Base-by-base conservation (phyloP, 2,888 invertebrate genomes). In the Cantharis nigra region DNA sequence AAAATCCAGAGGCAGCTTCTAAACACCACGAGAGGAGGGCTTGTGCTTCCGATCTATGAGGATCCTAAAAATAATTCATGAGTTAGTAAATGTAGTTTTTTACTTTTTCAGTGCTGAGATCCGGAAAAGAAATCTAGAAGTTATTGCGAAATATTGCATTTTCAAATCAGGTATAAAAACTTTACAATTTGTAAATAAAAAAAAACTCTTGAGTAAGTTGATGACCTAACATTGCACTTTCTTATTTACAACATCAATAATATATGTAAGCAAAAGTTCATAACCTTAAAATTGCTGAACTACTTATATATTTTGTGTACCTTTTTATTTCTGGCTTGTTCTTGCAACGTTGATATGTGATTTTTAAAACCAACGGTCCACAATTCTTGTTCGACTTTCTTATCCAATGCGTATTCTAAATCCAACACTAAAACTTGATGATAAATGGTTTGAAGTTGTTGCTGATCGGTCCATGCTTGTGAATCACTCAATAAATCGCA, bases 341-440 rank as follows among this genome's bases (percentile, higher is more conserved):
- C 91, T 86, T 96, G 96, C 77, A 96, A 88, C 2, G 92, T 91
- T 74, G 93, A 94, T 87, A 97, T 96, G 88, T 95, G 95, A 88
- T 95, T 95, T 87, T 96, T 96, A 89, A 97, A 96, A 71, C 95
- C 95, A 83, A 94, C 91, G 89, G 95, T 96, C 96, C 96, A 97
- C 82, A 97, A 89, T 85, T 96, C 96, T 86, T 96, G 96, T 86
- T 97, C 97, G 30, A 96, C 95, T 89, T 96, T 96, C 87, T 94
- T 94, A 87, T 96, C 96, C 84, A 97, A 89, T 14, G 96, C 96
- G 91, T 95, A 96, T 87, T 96, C 96, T 83, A 96, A 89, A 88
- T 96, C 96, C 75, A 94, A 89, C 72, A 96, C 91, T 78, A 97
- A 89, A 72, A 96, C 92, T 88, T 94, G 92, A 86, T 94, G 93